Base-by-base conservation (phyloP, 2,797 vertebrate species). In the Lerista edwardsae region DNA sequence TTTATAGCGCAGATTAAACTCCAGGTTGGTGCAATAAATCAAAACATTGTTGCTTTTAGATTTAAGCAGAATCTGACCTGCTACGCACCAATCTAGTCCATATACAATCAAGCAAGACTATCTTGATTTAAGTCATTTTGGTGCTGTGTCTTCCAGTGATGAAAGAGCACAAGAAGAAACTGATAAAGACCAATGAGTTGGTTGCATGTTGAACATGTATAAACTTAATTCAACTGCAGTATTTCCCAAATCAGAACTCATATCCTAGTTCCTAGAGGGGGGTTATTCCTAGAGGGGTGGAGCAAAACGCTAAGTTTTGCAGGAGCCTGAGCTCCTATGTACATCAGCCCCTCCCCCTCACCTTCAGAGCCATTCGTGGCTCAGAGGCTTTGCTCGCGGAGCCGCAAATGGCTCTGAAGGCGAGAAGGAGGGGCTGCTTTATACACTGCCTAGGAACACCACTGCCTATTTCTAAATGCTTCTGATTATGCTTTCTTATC, bases 51-150 rank as follows among this genome's bases (percentile, higher is more conserved):
- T 2, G 23, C 69, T 39, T 67, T 82, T 76, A 47, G 41, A 2
- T 17, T 76, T 67, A 86, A 79, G 11, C 62, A 23, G 19, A 79
- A 17, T 25, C 1, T 62, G 23, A 27, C 7, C 3, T 0, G 0
- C 2, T 41, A n/a, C 78, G n/a, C 67, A 29, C 27, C 69, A 74
- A 12, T 57, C 68, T 67, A 80, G 31, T n/a, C 31, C 17, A 65
- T 65, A 79, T 75, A 8, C 4, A 55, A 15, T 34, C 14, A 75
- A 31, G 27, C 75, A 36, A 61, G 72, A 27, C 25, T 62, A 27
- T 11, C 36, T 6, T 25, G 36, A 77, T 14, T 47, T 29, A 72
- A 27, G 17, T 76, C 55, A 27, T 2, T 57, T 75, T 75, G 55
- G 34, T 34, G 3, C 36, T 21, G 59, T 36, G 4, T 59, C 0